phyloP scores from a whole-genome alignment of 92 coral and sea anemone genomes.

The Meandrina meandrites region DNA sequence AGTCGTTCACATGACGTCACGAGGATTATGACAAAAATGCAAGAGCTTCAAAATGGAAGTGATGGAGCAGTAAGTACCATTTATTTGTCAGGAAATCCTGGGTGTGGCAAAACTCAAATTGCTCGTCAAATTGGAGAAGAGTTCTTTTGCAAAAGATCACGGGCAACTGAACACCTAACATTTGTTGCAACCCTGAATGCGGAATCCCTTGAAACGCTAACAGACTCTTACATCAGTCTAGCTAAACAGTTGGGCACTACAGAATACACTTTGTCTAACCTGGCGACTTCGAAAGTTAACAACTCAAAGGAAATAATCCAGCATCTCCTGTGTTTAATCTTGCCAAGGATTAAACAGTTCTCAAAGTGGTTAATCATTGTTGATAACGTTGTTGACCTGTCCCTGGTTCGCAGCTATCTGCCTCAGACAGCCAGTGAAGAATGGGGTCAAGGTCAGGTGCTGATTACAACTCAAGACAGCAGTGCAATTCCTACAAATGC shows the following conservation, averaged over 20 bases:
- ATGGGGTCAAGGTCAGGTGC: too few relatives aligned
- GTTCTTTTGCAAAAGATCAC: not conserved
- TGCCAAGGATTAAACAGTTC: not conserved
- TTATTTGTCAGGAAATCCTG: not conserved
- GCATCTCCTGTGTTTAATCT: constrained; percentile 9
- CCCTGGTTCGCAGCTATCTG: not conserved
- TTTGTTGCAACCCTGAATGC: constrained; percentile 38
- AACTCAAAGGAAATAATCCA: not conserved
- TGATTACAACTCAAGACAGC: too few relatives aligned
- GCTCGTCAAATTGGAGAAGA: constrained; percentile 53
- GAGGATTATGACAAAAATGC: too few relatives aligned
- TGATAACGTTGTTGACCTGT: constrained; percentile 34
- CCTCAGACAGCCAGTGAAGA: too few relatives aligned
- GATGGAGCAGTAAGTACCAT: too few relatives aligned
- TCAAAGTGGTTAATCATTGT: constrained; percentile 21
- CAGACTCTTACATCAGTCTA: constrained; percentile 11
- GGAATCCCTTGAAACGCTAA: constrained; percentile 12
- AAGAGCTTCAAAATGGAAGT: too few relatives aligned
- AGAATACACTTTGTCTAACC: not conserved
- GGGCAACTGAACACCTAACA: not conserved
- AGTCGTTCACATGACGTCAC: too few relatives aligned
- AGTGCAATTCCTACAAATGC: too few relatives aligned
- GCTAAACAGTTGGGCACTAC: constrained; percentile 11
- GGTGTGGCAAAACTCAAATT: constrained; percentile 48
- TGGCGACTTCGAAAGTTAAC: too few relatives aligned